Percentiles rank a stretch among this genome's conserved stretches.
These are phyloP conservation scores for Anas bernieri DNA, from an alignment of 2,797 vertebrate genomes.

Conservation along the genomic window DNA sequence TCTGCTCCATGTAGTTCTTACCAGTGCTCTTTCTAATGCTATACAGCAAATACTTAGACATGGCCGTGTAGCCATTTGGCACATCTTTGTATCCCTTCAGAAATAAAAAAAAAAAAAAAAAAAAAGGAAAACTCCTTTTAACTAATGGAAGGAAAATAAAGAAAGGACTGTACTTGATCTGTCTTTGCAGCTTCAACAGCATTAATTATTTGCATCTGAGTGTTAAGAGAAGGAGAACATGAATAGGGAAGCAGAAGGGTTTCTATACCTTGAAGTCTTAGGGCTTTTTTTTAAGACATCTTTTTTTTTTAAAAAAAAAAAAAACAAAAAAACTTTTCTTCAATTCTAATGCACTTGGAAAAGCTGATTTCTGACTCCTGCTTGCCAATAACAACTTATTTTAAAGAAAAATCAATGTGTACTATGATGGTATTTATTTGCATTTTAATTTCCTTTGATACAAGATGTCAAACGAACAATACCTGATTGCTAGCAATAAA, in stretches of 20 bases:
- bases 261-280: background rate
- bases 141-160: background rate
- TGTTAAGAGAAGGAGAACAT: constrained; percentile 5
- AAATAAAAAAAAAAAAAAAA: background rate
- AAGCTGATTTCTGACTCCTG: background rate
- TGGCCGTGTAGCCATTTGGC: background rate
- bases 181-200: background rate
- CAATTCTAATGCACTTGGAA: background rate
- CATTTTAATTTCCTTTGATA: background rate
- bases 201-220: background rate
- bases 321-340: background rate
- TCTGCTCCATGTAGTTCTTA: background rate
- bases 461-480: background rate
- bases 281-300: background rate
- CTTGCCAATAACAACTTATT: background rate
- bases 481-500: background rate
- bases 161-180: background rate
- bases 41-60: no score
- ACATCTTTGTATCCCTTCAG: background rate
- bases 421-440: background rate
- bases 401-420: background rate
- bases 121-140: background rate
- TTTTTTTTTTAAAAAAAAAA: background rate
- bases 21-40: background rate
- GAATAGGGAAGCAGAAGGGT: background rate